These are phyloP conservation scores for Exephanes ischioxanthus DNA, from an alignment of 2,888 invertebrate genomes.

Conservation along the genomic window DNA sequence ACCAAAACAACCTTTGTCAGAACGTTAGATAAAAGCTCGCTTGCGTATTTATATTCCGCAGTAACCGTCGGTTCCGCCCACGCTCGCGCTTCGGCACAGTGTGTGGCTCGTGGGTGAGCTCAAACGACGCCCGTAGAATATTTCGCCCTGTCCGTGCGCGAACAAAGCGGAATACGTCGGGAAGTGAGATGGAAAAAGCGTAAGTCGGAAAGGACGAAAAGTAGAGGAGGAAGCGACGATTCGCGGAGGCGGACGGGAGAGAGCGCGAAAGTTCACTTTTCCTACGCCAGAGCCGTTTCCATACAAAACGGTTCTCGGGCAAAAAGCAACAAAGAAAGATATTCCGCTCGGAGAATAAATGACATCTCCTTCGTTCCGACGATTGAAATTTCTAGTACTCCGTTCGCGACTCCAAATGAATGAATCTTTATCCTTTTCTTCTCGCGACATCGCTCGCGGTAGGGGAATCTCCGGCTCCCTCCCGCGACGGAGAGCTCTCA, in stretches of 20 bases:
- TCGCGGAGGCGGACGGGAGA: slow-evolving; percentile 19
- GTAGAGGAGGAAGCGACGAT: slow-evolving; percentile 21
- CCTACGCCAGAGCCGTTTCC: slow-evolving; percentile 1
- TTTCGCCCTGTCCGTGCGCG: slow-evolving; percentile 28
- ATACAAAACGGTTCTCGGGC: slow-evolving; percentile 34
- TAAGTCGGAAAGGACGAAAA: neutral
- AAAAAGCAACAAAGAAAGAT: slow-evolving; percentile 16
- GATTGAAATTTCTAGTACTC: slow-evolving; percentile 41
- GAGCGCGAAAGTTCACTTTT: slow-evolving; percentile 23
- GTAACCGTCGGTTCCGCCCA: slow-evolving; percentile 46
- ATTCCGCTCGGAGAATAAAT: slow-evolving; percentile 31
- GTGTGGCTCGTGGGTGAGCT: slow-evolving; percentile 31
- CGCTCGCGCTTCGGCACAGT: slow-evolving; percentile 39
- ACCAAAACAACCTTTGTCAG: slow-evolving; percentile 59
- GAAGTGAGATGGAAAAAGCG: slow-evolving; percentile 3
- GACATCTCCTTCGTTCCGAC: slow-evolving; percentile 40
- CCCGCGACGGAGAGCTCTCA: slow-evolving; percentile 15
- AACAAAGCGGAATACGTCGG: slow-evolving; percentile 51
- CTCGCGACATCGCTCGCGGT: slow-evolving; percentile 4
- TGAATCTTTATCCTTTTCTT: slow-evolving; percentile 31
- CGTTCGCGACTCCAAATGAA: slow-evolving; percentile 28
- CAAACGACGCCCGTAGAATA: slow-evolving; percentile 53
- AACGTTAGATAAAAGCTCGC: slow-evolving; percentile 65
- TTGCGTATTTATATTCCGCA: slow-evolving; percentile 45
- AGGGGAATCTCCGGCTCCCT: slow-evolving; percentile 12